These are phyloP conservation scores for Huso huso DNA, from an alignment of 2,797 vertebrate genomes.

Conservation along the genomic window DNA sequence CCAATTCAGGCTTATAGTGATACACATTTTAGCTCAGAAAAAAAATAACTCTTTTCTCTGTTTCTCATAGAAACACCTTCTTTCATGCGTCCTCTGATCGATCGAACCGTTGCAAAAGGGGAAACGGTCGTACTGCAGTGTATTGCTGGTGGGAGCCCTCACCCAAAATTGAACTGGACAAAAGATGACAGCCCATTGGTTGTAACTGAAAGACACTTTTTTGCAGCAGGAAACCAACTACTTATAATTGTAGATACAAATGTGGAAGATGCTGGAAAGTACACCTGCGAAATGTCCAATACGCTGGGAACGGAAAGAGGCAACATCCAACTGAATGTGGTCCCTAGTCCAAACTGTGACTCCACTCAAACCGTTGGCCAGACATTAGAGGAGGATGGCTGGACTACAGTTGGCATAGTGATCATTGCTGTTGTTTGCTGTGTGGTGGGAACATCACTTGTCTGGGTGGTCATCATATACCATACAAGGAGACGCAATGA, in stretches of 20 bases:
- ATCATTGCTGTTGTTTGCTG: slow-evolving; percentile 97
- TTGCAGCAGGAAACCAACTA: slow-evolving; percentile 89
- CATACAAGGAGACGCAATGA: slow-evolving; percentile 87
- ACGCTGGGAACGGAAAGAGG: slow-evolving; percentile 85
- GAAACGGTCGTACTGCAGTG: slow-evolving; percentile 92
- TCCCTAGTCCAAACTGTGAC: slow-evolving; percentile 86
- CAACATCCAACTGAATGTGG: slow-evolving; percentile 74
- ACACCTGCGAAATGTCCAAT: slow-evolving; percentile 96
- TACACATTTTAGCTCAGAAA: no score
- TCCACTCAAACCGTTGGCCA: slow-evolving; percentile 60
- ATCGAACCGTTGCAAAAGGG: slow-evolving; percentile 82
- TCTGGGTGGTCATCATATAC: slow-evolving; percentile 98
- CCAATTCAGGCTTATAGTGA: not conserved
- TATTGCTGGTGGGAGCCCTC: slow-evolving; percentile 87
- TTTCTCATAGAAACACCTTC: slow-evolving; percentile 78
- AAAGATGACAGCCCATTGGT: slow-evolving; percentile 84
- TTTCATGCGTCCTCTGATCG: slow-evolving; percentile 80
- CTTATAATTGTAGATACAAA: slow-evolving; percentile 89
- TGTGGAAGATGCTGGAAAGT: slow-evolving; percentile 78
- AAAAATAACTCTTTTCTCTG: not conserved
- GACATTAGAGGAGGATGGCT: slow-evolving; percentile 71
- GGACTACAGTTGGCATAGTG: slow-evolving; percentile 91
- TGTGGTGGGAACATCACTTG: slow-evolving; percentile 92
- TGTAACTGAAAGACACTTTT: slow-evolving; percentile 90
- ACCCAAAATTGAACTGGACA: slow-evolving; percentile 87